phyloP scores from a whole-genome alignment of 2,797 vertebrate genomes.

The Varecia variegata region DNA sequence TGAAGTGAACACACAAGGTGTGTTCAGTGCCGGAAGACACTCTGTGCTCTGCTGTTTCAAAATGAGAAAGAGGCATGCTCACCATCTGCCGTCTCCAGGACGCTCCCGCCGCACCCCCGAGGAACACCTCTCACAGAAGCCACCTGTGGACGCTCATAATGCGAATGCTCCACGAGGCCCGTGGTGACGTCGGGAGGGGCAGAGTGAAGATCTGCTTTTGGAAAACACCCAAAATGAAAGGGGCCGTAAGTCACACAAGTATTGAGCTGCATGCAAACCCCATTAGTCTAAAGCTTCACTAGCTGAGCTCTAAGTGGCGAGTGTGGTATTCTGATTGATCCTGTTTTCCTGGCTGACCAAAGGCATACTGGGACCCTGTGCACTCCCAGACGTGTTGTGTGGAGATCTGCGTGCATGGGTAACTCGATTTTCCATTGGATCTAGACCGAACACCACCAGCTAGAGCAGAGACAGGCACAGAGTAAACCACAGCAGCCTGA shows the following conservation, averaged over 20 bases:
- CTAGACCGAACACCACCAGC: no score
- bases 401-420: background rate
- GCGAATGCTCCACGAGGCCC: constrained; percentile 89
- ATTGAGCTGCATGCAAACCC: background rate
- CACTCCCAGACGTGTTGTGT: rapidly evolving
- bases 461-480: rapidly evolving
- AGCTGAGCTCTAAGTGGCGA: background rate
- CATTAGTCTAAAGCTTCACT: background rate
- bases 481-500: background rate
- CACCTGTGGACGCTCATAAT: constrained; percentile 89
- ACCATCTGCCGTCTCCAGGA: constrained; percentile 97
- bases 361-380: background rate
- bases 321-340: rapidly evolving
- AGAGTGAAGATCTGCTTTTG: constrained; percentile 91
- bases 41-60: background rate
- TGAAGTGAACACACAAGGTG: background rate
- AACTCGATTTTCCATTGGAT: background rate
- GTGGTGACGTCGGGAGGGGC: constrained; percentile 95
- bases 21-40: background rate
- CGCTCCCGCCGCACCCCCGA: constrained; percentile 87
- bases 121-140: constrained; percentile 90
- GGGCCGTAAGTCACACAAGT: constrained; percentile 1
- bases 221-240: constrained; percentile 69
- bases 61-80: constrained; percentile 78
- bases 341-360: background rate